Conservation (phyloP, 2,113 vertebrate genomes). For the Dipodomys merriami region DNA sequence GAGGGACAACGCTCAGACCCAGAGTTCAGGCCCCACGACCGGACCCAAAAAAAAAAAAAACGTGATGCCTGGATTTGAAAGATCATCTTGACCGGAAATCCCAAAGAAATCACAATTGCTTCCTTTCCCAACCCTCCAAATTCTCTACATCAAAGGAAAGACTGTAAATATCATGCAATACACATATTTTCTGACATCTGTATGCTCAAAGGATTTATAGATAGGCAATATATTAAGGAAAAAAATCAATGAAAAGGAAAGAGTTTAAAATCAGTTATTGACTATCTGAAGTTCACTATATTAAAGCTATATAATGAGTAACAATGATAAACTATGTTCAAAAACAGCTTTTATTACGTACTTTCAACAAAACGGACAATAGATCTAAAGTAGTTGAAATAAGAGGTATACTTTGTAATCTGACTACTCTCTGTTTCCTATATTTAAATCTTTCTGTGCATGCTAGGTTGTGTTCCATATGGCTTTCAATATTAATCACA, state of each 20-base stretch:
- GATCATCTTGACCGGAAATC: neutral
- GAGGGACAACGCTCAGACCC: too few relatives aligned
- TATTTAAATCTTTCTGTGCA: neutral
- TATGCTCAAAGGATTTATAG: neutral
- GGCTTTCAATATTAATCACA: neutral
- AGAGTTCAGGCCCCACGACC: too few relatives aligned
- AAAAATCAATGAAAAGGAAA: neutral
- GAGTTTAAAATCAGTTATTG: neutral
- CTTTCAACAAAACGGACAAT: neutral
- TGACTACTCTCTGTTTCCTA: neutral
- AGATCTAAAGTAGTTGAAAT: neutral
- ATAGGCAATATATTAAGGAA: neutral
- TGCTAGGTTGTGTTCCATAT: neutral
- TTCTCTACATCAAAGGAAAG: neutral
- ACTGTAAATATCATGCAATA: neutral
- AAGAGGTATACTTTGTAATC: neutral
- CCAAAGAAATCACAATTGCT: neutral
- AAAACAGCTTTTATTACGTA: neutral
- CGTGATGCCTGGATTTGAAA: neutral
- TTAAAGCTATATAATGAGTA: neutral
- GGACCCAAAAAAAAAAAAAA: too few relatives aligned
- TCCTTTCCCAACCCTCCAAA: neutral
- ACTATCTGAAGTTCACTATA: neutral
- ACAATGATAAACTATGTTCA: neutral
- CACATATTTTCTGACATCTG: neutral